Evolutionary conservation across 2,888 invertebrate species (phyloP).

Genomic region (Germaria angustata): DNA sequence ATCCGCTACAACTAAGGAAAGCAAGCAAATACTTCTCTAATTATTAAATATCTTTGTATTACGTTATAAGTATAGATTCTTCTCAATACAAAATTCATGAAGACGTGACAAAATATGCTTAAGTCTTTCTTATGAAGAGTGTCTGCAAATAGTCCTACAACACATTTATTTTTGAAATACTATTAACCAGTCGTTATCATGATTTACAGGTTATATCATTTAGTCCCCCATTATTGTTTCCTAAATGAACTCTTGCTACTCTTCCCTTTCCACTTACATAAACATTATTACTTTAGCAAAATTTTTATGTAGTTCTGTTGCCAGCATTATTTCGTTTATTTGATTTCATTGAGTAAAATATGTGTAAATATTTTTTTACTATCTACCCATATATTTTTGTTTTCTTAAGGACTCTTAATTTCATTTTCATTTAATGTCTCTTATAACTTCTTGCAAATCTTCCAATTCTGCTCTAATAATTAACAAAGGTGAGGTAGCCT

Average conservation of each 20-base stretch:
- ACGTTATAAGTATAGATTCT: no score
- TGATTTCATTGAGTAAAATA: conserved; percentile 53
- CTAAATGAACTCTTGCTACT: background rate
- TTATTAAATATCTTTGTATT: no score
- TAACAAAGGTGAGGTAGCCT: conserved; percentile 25
- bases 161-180: background rate
- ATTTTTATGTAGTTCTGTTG: conserved; percentile 50
- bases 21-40: no score
- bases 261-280: background rate
- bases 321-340: conserved; percentile 51
- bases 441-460: background rate
- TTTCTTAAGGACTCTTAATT: background rate
- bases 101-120: no score
- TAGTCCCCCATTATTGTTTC: background rate
- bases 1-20: no score
- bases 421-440: conserved; percentile 23
- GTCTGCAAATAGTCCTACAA: background rate
- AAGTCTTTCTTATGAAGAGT: no score
- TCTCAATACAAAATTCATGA: no score
- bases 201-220: conserved; percentile 18
- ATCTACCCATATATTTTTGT: background rate
- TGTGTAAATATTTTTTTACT: background rate
- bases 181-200: conserved; percentile 25
- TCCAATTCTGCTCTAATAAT: background rate
- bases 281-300: background rate